Conservation (phyloP, 2,888 invertebrate species). For the Caenorhabditis zanzibari region DNA sequence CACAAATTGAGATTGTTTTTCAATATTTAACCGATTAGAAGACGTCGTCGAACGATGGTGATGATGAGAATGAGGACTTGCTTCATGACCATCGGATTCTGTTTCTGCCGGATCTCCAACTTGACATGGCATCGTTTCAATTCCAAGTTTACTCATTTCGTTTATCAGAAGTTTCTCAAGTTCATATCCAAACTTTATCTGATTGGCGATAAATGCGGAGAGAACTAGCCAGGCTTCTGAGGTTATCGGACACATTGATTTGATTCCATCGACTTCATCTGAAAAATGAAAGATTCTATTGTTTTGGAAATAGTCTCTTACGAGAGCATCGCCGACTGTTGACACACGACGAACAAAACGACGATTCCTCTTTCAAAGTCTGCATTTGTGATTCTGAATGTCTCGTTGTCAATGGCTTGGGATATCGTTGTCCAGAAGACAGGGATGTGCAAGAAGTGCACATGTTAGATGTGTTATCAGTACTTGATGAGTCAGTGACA, state of each 20-base stretch:
- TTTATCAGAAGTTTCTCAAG: slow-evolving; percentile 68
- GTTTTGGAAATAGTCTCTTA: slow-evolving; percentile 4
- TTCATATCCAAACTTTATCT: slow-evolving; percentile 74
- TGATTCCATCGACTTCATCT: slow-evolving; percentile 54
- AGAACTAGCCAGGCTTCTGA: slow-evolving; percentile 73
- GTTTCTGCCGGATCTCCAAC: slow-evolving; percentile 32
- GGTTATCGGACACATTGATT: slow-evolving; percentile 71
- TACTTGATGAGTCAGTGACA: slow-evolving; percentile 61
- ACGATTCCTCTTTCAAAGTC: slow-evolving; percentile 64
- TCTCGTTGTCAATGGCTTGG: slow-evolving; percentile 55
- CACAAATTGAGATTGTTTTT: slow-evolving; percentile 61
- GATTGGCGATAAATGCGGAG: slow-evolving; percentile 73
- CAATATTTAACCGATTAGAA: slow-evolving; percentile 27
- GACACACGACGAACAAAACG: slow-evolving; percentile 60
- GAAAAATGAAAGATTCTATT: not conserved
- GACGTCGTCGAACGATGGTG: slow-evolving; percentile 34
- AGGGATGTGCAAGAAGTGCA: slow-evolving; percentile 65
- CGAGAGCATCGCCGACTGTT: slow-evolving; percentile 64
- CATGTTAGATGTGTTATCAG: slow-evolving; percentile 63
- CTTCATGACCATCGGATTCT: slow-evolving; percentile 34
- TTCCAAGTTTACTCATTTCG: slow-evolving; percentile 73
- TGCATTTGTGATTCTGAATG: slow-evolving; percentile 65
- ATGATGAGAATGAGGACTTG: slow-evolving; percentile 27
- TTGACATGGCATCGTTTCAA: slow-evolving; percentile 72
- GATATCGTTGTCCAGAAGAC: slow-evolving; percentile 40